phyloP scores from a whole-genome alignment of 2,797 vertebrate species.

The Fistularia tabacaria region DNA sequence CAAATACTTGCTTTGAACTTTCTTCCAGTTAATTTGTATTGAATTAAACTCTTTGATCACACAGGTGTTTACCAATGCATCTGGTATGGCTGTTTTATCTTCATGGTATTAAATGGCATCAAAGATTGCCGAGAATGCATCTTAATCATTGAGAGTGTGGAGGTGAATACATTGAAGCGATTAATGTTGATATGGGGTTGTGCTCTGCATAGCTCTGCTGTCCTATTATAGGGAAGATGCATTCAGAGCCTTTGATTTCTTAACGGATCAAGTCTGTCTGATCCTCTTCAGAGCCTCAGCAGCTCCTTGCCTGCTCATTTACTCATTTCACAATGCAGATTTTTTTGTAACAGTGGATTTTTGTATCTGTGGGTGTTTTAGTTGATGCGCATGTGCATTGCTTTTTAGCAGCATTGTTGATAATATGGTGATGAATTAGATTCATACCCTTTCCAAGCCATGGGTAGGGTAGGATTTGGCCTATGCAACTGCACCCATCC shows the following conservation, averaged over 20 bases:
- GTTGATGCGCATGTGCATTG: no score
- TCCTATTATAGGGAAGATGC: slow-evolving; percentile 36
- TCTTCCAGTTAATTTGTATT: no score
- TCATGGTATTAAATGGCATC: slow-evolving; percentile 12
- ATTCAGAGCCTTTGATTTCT: slow-evolving; percentile 40
- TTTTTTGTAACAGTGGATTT: background rate
- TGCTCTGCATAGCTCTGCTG: slow-evolving; percentile 31
- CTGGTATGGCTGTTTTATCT: slow-evolving; percentile 12
- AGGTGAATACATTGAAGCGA: slow-evolving; percentile 52
- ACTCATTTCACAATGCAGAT: slow-evolving; percentile 16
- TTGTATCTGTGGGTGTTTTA: slow-evolving; percentile 11
- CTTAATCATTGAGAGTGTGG: slow-evolving; percentile 36
- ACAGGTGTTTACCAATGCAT: slow-evolving; percentile 27
- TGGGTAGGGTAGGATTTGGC: no score
- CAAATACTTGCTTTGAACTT: no score
- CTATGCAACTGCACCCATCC: no score
- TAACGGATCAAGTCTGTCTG: slow-evolving; percentile 27
- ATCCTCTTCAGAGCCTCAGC: background rate
- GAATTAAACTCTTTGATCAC: slow-evolving; percentile 23
- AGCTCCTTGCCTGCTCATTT: slow-evolving; percentile 17
- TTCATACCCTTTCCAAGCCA: no score
- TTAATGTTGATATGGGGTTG: slow-evolving; percentile 46
- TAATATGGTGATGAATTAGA: slow-evolving; percentile 5
- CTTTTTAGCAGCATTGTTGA: slow-evolving; percentile 23
- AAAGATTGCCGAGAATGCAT: slow-evolving; percentile 12